Percentiles rank a stretch among this genome's conserved stretches.
Evolutionary conservation across 92 coral and sea anemone species (phyloP).

Genomic region (Paramuricea clavata): DNA sequence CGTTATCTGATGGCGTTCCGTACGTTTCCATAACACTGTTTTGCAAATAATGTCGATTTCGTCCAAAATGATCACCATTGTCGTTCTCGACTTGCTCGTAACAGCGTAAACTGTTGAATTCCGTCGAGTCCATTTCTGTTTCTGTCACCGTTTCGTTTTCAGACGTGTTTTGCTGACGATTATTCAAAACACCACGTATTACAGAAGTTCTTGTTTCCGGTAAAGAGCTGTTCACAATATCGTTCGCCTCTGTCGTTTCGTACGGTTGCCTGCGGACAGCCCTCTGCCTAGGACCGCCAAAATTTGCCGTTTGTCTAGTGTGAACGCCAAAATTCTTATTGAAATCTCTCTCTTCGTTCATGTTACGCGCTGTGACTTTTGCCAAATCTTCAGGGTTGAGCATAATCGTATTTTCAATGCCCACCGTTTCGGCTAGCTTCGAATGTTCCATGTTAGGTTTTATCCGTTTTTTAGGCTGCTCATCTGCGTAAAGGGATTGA

Average conservation of each 20-base stretch:
- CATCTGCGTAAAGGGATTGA: constrained; percentile 89
- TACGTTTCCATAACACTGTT: neutral
- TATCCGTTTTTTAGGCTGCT: constrained; percentile 75
- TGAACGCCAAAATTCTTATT: constrained; percentile 27
- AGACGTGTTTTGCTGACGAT: constrained; percentile 10
- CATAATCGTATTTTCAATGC: constrained; percentile 90
- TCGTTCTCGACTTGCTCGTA: constrained; percentile 37
- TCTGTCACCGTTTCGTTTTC: neutral
- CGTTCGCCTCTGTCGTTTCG: neutral
- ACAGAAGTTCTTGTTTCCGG: constrained; percentile 42
- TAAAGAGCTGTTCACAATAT: neutral
- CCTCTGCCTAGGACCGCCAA: neutral
- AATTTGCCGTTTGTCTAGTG: neutral
- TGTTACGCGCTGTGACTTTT: constrained; percentile 69
- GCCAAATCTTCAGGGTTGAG: constrained; percentile 96
- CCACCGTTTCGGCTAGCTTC: constrained; percentile 92
- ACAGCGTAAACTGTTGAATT: constrained; percentile 28
- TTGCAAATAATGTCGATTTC: constrained; percentile 26
- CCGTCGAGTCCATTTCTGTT: neutral
- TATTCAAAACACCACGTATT: neutral
- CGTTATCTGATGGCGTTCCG: neutral
- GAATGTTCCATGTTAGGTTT: constrained; percentile 70
- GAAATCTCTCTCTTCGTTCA: constrained; percentile 7
- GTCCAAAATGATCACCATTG: neutral
- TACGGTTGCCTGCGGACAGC: neutral